Base-by-base conservation (phyloP, 2,888 invertebrate genomes). In the Nemotelus pantherinus region DNA sequence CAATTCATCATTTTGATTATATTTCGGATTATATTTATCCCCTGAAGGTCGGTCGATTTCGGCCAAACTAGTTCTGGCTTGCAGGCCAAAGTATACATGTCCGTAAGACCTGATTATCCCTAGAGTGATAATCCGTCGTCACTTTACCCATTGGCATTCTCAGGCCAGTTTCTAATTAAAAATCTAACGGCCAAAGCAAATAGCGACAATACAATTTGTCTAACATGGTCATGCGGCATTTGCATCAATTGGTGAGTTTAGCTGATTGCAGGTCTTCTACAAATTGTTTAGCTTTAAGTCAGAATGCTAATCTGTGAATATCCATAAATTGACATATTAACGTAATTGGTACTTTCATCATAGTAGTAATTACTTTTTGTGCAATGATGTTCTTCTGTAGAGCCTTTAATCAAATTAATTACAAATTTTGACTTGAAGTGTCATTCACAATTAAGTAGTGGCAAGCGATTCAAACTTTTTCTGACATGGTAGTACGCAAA, bases 191-290 rank as follows among this genome's bases (percentile, higher is more conserved):
- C 60, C 74, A 74, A 60, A 60, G 63, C 47, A 74, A 74, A 74
- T 60, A 74, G 50, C 74, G 74, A 74, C 53, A 70, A 55, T 47
- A 53, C 55, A 74, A 74, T 74, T 74, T 74, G 74, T 74, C 74
- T 50, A 53, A 48, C 60, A 63, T 55, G 70, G 70, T 55, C 41
- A 47, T 70, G 70, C 43, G 53, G 55, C 41, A 55, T 55, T 70
- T 70, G 70, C 43, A 55, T 55, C 41, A 55, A 70, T 70, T 70
- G 70, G 55, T 70, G 70, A 70, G 44, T 70, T 70, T 25, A 25
- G 25, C 25, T 25, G 25, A 25, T 25, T 25, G 25, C 25, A 25
- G 25, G 25, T 25, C 25, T 25, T 25, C 25, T 25, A 25, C 25
- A 25, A 25, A 25, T 25, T 25, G 25, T 25, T 25, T 25, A 25